These are phyloP conservation scores for Cotesia vestalis DNA, from an alignment of 1,140 invertebrate species.

Conservation along the genomic window DNA sequence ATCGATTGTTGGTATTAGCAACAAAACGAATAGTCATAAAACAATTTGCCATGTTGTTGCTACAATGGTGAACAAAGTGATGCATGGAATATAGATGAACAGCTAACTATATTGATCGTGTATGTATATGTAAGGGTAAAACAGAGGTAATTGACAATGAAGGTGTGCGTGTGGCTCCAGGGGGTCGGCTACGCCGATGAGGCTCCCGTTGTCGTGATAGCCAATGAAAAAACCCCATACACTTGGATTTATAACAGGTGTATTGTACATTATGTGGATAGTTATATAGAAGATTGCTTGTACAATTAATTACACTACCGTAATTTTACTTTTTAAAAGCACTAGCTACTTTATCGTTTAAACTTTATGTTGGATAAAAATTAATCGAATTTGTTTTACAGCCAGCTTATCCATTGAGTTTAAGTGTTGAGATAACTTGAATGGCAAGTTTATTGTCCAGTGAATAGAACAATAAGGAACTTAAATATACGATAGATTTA, in stretches of 20 bases:
- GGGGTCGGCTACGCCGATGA: conserved; percentile 15
- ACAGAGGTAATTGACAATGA: conserved; percentile 22
- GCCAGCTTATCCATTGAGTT: too few species aligned
- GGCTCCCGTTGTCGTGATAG: conserved; percentile 6
- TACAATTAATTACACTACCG: not conserved
- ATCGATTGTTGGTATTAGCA: not conserved
- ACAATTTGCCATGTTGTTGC: not conserved
- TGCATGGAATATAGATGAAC: conserved; percentile 20
- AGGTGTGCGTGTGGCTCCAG: conserved; percentile 28
- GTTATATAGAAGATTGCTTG: too few species aligned
- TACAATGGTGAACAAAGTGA: not conserved
- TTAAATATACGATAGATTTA: not conserved
- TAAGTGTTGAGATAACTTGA: not conserved
- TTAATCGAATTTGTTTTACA: not conserved
- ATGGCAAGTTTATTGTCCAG: not conserved
- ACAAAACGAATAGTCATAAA: conserved; percentile 8
- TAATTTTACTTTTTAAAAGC: not conserved
- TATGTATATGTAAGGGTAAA: not conserved
- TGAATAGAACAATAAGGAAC: not conserved
- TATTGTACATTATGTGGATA: too few species aligned
- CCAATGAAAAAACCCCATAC: not conserved
- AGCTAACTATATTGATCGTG: not conserved
- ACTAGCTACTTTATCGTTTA: too few species aligned
- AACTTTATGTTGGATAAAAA: not conserved
- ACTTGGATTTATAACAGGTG: conserved; percentile 9